A percentile compares a stretch with the other conserved stretches of the same genome.
phyloP scores from a whole-genome alignment of 2,888 invertebrate genomes.

The Mechanitis messenoides region DNA sequence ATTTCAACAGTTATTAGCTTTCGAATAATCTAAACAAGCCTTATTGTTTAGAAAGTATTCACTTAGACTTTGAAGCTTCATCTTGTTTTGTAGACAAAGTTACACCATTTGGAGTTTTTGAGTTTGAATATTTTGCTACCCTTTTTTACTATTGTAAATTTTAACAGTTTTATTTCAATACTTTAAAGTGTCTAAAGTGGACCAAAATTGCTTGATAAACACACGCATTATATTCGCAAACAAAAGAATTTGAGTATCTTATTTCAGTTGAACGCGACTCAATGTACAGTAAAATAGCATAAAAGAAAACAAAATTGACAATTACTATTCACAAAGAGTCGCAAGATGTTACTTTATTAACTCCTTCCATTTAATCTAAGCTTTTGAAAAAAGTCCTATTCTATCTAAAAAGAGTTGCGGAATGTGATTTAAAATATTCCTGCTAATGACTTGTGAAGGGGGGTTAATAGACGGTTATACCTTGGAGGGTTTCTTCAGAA shows the following conservation, averaged over 20 bases:
- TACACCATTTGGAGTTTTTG: no score
- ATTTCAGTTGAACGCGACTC: slow-evolving; percentile 13
- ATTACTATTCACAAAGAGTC: slow-evolving; percentile 23
- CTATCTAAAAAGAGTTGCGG: slow-evolving; percentile 35
- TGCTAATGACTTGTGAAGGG: slow-evolving; percentile 33
- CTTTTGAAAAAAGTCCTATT: slow-evolving; percentile 34
- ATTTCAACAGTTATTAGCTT: no score
- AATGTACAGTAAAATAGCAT: slow-evolving; percentile 17
- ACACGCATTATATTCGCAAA: neutral
- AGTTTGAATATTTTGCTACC: no score
- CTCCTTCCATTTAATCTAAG: slow-evolving; percentile 36
- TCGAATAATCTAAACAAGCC: no score
- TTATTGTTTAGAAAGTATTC: no score
- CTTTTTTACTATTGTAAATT: no score
- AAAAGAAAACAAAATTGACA: slow-evolving; percentile 26
- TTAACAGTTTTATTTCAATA: no score
- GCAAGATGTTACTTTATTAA: slow-evolving; percentile 34
- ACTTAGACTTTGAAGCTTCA: no score
- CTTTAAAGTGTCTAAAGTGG: neutral
- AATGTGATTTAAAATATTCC: slow-evolving; percentile 43
- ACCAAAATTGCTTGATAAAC: neutral
- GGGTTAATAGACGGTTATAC: slow-evolving; percentile 38
- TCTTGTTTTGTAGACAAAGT: no score
- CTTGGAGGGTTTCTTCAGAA: slow-evolving; percentile 34
- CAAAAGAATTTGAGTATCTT: slow-evolving; percentile 8